Evolutionary conservation across 2,888 invertebrate genomes (phyloP).

Genomic region (Stenoptilia bipunctidactyla): DNA sequence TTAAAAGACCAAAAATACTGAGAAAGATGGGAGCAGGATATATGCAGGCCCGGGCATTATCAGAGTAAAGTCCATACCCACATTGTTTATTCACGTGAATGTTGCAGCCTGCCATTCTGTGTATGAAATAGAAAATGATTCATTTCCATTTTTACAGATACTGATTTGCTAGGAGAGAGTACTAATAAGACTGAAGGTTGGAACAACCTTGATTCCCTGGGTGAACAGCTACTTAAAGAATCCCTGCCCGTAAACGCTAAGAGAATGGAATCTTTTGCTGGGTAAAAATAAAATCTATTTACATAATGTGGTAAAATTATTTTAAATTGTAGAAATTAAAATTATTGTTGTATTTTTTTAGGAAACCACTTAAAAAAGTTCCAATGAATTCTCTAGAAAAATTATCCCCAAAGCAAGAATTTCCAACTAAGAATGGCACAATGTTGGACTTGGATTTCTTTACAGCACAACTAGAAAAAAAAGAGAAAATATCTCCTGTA

Average conservation of each 20-base stretch:
- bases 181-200: conserved; percentile 63
- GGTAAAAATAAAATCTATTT: conserved; percentile 22
- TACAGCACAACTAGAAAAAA: conserved; percentile 37
- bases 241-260: conserved; percentile 69
- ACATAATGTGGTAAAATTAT: too few species aligned
- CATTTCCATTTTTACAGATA: not conserved
- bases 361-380: conserved; percentile 68
- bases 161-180: conserved; percentile 23
- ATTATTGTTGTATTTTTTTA: conserved; percentile 27
- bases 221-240: conserved; percentile 82
- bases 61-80: too few species aligned
- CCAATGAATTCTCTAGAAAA: conserved; percentile 74
- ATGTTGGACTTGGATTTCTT: conserved; percentile 66
- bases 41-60: too few species aligned
- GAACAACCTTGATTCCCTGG: conserved; percentile 84
- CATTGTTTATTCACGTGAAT: too few species aligned
- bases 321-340: not conserved
- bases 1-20: too few species aligned
- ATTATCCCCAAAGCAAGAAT: conserved; percentile 38
- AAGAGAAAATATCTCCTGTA: conserved; percentile 11
- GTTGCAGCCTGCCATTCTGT: too few species aligned
- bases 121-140: too few species aligned
- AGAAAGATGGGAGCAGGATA: too few species aligned
- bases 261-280: conserved; percentile 43
- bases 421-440: conserved; percentile 22